Evolutionary conservation across 2,797 vertebrate species (phyloP), one percentile per base, ranked within the genome.

Genomic region (Microtus agrestis): DNA sequence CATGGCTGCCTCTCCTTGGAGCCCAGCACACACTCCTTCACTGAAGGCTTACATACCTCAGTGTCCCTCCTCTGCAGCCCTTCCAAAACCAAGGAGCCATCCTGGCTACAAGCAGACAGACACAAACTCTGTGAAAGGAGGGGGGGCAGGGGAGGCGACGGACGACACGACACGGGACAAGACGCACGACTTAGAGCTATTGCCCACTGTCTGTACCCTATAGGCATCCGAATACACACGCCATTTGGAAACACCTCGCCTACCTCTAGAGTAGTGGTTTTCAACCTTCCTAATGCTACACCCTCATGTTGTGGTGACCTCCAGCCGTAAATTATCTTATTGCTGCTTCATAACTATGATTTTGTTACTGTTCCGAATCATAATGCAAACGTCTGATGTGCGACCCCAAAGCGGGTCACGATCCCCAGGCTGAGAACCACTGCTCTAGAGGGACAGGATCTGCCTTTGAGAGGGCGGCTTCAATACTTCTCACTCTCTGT

Each of bases 161-260:
- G n/a, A n/a, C n/a, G n/a, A n/a, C n/a, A n/a, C n/a, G n/a, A n/a
- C n/a, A n/a, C n/a, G n/a, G n/a, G n/a, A n/a, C n/a, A n/a, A n/a
- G n/a, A n/a, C n/a, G n/a, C n/a, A n/a, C 4, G 37, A 2, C 21
- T 12, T 10, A 31, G 48, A 46, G 13, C 25, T 56, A 2, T 37
- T 46, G 56, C 19, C 61, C 40, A 3, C 8, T 61, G 40, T 34
- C 81, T 67, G 40, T 29, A 15, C 73, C 31, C 40, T 73, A 3
- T 61, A 6, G 25, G 6, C 19, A 61, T 29, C 37, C 21, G 14
- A 61, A 61, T 43, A 46, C 71, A 40, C 51, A 43, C 19, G n/a
- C 10, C 51, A 2, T 56, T 40, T 31, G 31, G 31, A 34, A 25
- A 27, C 1, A 13, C 73, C 10, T 5, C 0, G 3, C 10, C 0